Evolutionary conservation across 2,888 invertebrate species (phyloP), one percentile per base, ranked within the genome.

Genomic region (Elmis aenea): DNA sequence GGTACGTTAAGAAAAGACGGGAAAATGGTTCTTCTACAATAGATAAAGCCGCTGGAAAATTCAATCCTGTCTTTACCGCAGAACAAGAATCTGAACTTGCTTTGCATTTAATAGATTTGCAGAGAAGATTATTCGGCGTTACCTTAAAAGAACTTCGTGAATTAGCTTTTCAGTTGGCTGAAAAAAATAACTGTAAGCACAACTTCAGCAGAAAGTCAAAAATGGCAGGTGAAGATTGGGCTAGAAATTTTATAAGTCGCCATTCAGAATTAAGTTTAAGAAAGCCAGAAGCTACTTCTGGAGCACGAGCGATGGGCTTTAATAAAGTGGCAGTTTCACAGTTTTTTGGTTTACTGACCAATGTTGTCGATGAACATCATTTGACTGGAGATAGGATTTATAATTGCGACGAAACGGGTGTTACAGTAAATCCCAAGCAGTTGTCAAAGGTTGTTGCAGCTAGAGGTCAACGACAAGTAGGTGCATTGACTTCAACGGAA

Each of bases 401-500:
- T 11, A 45, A 53, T 11, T 31, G 46, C n/a, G 57, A 55, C 32
- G 57, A 59, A 38, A 57, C 54, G 12, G 52, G 54, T 4, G 38
- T 58, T 15, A 50, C 54, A 1, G 35, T 38, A 26, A 52, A 52
- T 4, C 50, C 51, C 1, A 57, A 55, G 34, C 38, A 39, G 12
- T 45, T 36, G 11, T 46, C 50, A 14, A 54, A 52, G 47, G 37
- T 57, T 18, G 39, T 58, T 6, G 54, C 55, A 1, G 30, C 9
- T 20, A 47, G 50, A 33, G 57, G 57, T 3, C 33, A 50, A 43
- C 55, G 52, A 33, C 55, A 61, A 45, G 53, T 59, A 2, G 54
- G 54, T 2, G 39, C 47, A 1, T 21, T 56, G 12, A 48, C 50
- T 13, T 55, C 55, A 6, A 57, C 53, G 26, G 59, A 63, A 35